Base-by-base conservation (phyloP, 2,888 invertebrate genomes). In the Lepidocyrtinus sp. region DNA sequence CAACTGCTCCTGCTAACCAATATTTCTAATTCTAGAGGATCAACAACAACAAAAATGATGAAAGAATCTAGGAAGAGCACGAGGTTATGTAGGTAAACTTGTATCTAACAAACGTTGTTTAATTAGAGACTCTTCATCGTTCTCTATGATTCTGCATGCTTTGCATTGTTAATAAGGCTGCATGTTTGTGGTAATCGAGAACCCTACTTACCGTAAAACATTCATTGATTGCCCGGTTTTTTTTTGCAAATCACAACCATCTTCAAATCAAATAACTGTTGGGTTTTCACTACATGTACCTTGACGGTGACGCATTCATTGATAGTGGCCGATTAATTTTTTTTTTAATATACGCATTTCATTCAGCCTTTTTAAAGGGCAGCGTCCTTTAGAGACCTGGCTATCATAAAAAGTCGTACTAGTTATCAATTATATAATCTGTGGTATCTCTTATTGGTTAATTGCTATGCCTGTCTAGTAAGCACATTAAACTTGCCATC, bases 41-140 rank as follows among this genome's bases (percentile, higher is more conserved):
- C 59, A 59, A 59, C 19, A 59, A 12, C 59, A 21, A 21, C 12
- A 36, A 59, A 59, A 59, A 59, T 19, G 59, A 19, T 12, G 22
- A 59, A 59, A n/a, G 22, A 59, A 55, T 55, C 55, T 7, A 59
- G 21, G 59, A 59, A 59, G 59, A 59, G 22, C 59, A 59, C 9
- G 22, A 59, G 59, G 59, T 59, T 59, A 59, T 59, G 59, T 59
- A 59, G 59, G 59, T 59, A 21, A 59, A 59, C 21, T 12, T 59
- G 3, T 21, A 59, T 50, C n/a, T 17, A 59, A 21, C 22, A 21
- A 21, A 21, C 19, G 2, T 50, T 50, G 50, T 59, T 59, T 59
- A 7, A 59, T 59, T 59, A 21, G 59, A 59, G 59, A 22, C 59
- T 7, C 59, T 59, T 59, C 15, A 59, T 59, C 22, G 59, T 15